These are phyloP conservation scores for Macrochelys suwanniensis DNA, from an alignment of 2,797 vertebrate species.

Conservation along the genomic window DNA sequence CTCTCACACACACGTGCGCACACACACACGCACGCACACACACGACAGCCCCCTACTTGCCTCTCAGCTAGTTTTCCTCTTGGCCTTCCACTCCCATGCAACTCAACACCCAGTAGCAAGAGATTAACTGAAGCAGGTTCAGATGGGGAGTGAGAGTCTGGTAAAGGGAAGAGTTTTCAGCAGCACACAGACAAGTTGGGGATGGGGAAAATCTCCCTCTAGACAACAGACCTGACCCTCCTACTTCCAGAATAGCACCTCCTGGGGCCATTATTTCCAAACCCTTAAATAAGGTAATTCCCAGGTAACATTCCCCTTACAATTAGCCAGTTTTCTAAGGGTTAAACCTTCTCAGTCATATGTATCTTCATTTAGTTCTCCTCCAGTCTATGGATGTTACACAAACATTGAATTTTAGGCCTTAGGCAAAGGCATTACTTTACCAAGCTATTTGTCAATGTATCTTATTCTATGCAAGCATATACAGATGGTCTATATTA, in stretches of 20 bases:
- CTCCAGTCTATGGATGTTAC: background rate
- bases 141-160: background rate
- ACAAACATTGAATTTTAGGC: constrained; percentile 23
- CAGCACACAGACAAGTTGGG: background rate
- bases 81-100: background rate
- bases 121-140: background rate
- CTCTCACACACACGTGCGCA: background rate
- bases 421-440: background rate
- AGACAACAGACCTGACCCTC: background rate
- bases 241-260: background rate
- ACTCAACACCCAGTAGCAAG: background rate
- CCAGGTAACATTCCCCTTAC: background rate
- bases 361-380: background rate
- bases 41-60: background rate
- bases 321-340: background rate
- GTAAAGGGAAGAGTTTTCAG: background rate
- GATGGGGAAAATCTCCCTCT: background rate
- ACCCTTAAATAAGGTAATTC: background rate
- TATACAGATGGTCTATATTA: constrained; percentile 61
- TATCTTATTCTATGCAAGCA: constrained; percentile 33
- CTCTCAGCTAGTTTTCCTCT: background rate
- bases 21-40: background rate
- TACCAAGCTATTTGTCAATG: constrained; percentile 23
- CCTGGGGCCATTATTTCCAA: background rate
- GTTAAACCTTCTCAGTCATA: background rate